These are phyloP conservation scores for Phrynosoma platyrhinos DNA, from an alignment of 2,113 vertebrate genomes.

Conservation along the genomic window DNA sequence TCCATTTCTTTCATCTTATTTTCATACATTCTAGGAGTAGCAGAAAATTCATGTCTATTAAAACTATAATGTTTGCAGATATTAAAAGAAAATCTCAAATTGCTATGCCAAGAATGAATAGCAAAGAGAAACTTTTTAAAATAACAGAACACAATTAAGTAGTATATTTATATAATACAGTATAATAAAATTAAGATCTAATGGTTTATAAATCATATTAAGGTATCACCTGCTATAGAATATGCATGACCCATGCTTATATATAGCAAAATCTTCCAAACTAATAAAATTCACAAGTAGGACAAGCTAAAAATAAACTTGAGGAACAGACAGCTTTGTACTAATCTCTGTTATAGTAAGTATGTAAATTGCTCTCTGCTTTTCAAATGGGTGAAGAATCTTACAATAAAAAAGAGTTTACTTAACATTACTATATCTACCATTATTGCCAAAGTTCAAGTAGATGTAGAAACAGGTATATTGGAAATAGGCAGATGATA, in stretches of 20 bases:
- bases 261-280: background rate
- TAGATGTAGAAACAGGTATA: background rate
- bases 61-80: background rate
- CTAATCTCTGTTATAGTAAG: too few species aligned
- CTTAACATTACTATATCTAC: background rate
- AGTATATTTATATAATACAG: background rate
- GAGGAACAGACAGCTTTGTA: too few species aligned
- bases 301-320: too few species aligned
- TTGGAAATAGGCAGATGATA: background rate
- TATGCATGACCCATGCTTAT: too few species aligned
- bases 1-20: constrained; percentile 91
- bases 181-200: background rate
- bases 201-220: background rate
- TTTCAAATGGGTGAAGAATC: too few species aligned
- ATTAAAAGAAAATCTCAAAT: background rate
- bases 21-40: constrained; percentile 86
- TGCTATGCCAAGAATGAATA: background rate
- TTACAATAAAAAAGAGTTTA: background rate
- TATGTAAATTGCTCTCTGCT: too few species aligned
- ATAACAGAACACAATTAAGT: background rate
- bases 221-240: too few species aligned
- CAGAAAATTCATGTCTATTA: constrained; percentile 10
- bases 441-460: background rate
- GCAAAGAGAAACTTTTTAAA: too few species aligned
- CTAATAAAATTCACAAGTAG: background rate